Evolutionary conservation across 2,797 vertebrate genomes (phyloP).

Genomic region (Neomorphus geoffroyi): DNA sequence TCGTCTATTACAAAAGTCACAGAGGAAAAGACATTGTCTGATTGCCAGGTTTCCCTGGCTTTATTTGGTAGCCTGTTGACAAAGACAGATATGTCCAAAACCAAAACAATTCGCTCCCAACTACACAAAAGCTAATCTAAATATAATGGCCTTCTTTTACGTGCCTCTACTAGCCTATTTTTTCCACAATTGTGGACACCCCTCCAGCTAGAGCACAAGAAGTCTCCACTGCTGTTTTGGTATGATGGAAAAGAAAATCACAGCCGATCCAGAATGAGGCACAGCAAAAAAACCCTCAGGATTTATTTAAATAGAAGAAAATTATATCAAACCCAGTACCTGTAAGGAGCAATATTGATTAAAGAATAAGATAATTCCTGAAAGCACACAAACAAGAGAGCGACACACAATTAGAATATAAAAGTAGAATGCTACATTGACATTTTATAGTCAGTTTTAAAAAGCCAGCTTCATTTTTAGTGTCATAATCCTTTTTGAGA

Average conservation of each 20-base stretch:
- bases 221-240: not conserved
- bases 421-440: not conserved
- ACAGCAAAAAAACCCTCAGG: not conserved
- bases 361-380: not conserved
- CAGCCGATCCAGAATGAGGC: not conserved
- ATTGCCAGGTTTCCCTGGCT: not conserved
- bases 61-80: not conserved
- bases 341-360: not conserved
- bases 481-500: constrained; percentile 2
- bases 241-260: not conserved
- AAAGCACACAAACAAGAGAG: not conserved
- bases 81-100: not conserved
- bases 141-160: not conserved
- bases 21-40: not conserved
- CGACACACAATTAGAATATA: not conserved
- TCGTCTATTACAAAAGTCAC: no score
- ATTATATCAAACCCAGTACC: not conserved
- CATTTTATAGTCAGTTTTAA: not conserved
- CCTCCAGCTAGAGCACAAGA: not conserved
- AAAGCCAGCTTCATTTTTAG: not conserved
- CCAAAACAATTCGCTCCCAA: not conserved
- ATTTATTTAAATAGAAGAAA: not conserved
- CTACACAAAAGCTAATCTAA: not conserved
- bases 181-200: not conserved
- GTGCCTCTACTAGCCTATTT: not conserved